These are phyloP conservation scores for Poeciliopsis retropinna DNA, from an alignment of 2,113 vertebrate genomes.

Conservation along the genomic window DNA sequence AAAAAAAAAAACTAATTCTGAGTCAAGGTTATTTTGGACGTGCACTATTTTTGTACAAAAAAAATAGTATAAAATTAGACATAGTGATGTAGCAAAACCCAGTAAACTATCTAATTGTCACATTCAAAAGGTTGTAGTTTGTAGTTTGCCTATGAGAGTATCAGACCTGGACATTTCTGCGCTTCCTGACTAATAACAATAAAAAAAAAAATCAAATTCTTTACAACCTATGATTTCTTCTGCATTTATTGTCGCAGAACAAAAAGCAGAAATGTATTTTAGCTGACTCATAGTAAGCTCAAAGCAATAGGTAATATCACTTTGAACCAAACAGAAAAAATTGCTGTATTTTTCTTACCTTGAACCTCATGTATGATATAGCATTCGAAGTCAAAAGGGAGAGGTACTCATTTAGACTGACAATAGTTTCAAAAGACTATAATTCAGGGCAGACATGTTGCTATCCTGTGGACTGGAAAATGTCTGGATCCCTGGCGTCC, in stretches of 20 bases:
- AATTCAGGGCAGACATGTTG: constrained; percentile 23
- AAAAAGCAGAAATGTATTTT: too few relatives aligned
- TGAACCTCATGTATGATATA: not conserved
- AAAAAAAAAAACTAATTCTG: not conserved
- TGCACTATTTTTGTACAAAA: not conserved
- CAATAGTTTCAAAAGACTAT: constrained; percentile 36
- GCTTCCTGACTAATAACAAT: not conserved
- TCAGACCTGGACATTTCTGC: not conserved
- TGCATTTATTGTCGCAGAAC: too few relatives aligned
- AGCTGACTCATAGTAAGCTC: too few relatives aligned
- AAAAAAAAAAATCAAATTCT: too few relatives aligned
- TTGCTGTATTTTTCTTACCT: not conserved
- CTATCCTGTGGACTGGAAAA: constrained; percentile 11
- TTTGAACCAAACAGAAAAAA: not conserved
- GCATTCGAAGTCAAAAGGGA: not conserved
- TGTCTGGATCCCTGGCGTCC: constrained; percentile 7
- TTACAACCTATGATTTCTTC: too few relatives aligned
- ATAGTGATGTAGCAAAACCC: too few relatives aligned
- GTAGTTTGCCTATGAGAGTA: not conserved
- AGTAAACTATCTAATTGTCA: not conserved
- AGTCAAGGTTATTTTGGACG: not conserved
- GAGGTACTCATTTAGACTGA: constrained; percentile 9
- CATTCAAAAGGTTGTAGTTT: not conserved
- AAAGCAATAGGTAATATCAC: not conserved
- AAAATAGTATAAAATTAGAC: not conserved